phyloP scores from a whole-genome alignment of 2,888 invertebrate genomes.

The Drosophila monieri region DNA sequence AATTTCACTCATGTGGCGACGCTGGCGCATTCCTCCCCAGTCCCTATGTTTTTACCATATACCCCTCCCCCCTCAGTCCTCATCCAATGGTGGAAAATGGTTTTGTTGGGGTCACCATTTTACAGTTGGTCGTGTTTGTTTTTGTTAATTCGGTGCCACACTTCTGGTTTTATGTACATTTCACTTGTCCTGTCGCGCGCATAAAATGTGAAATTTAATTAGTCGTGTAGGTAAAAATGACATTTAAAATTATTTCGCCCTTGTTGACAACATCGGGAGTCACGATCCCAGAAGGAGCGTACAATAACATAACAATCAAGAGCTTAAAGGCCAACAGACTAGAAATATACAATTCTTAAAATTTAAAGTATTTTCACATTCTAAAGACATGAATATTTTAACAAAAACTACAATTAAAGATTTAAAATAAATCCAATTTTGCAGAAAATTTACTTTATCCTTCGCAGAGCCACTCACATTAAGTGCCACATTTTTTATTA shows the following conservation, averaged over 20 bases:
- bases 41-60: constrained; percentile 7
- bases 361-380: no score
- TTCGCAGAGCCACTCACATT: background rate
- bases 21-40: constrained; percentile 35
- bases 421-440: background rate
- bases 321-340: background rate
- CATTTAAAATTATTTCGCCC: constrained; percentile 63
- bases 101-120: constrained; percentile 48
- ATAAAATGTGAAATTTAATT: constrained; percentile 77
- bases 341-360: no score
- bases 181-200: constrained; percentile 50
- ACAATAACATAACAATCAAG: background rate
- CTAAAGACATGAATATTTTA: background rate
- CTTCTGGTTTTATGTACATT: constrained; percentile 67
- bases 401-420: background rate
- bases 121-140: constrained; percentile 70
- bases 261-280: constrained; percentile 21
- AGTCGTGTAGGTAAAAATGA: constrained; percentile 74
- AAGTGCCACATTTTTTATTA: background rate
- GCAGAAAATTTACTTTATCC: background rate
- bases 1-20: constrained; percentile 71
- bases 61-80: background rate
- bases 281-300: background rate
- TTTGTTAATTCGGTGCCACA: constrained; percentile 62
- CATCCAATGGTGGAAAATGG: background rate